These are phyloP conservation scores for Emberiza fucata DNA, from an alignment of 2,113 vertebrate species.

Conservation along the genomic window DNA sequence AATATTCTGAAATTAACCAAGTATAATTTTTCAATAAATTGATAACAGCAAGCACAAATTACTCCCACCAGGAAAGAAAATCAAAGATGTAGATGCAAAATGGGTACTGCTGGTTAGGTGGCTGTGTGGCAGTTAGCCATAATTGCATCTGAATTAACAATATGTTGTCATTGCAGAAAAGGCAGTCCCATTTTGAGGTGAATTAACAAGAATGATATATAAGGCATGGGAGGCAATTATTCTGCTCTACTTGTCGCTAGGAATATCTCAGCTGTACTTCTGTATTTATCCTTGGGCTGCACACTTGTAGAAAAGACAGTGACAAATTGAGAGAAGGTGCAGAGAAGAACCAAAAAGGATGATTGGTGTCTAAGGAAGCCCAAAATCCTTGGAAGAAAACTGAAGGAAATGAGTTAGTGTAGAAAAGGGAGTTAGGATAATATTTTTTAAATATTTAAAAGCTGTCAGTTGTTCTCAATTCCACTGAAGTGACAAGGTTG, in stretches of 20 bases:
- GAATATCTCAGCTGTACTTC: conserved; percentile 28
- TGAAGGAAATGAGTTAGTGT: neutral
- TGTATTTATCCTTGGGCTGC: neutral
- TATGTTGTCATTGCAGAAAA: neutral
- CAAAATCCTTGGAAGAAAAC: neutral
- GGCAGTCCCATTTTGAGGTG: neutral
- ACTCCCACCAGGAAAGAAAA: neutral
- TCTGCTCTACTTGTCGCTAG: conserved; percentile 48
- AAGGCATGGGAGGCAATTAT: conserved; percentile 25
- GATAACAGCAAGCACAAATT: neutral
- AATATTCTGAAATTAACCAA: neutral
- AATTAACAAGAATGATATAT: conserved; percentile 11
- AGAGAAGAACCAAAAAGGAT: neutral
- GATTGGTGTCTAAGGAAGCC: neutral
- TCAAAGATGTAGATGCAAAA: neutral
- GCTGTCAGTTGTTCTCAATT: neutral
- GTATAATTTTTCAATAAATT: neutral
- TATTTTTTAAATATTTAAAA: neutral
- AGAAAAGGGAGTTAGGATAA: neutral
- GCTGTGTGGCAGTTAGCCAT: neutral
- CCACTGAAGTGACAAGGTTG: neutral
- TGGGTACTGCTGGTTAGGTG: neutral
- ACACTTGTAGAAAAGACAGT: neutral
- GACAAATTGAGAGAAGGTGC: neutral
- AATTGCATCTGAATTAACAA: neutral